Base-by-base conservation (phyloP, 2,797 vertebrate genomes). In the Hemibagrus guttatus region DNA sequence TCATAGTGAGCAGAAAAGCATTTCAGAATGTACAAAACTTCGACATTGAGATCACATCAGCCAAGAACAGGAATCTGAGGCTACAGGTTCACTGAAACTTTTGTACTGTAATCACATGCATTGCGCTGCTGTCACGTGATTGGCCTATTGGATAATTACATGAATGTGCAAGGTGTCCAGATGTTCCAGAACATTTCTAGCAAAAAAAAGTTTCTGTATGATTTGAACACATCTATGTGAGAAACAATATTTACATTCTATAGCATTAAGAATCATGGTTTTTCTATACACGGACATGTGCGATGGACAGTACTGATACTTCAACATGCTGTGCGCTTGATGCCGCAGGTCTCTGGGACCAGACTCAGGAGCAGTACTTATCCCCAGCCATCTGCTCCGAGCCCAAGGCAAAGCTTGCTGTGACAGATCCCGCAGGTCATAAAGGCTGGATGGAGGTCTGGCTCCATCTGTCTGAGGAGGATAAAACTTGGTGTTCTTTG, bases 351-450 rank as follows among this genome's bases (percentile, higher is more conserved):
- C 58, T 84, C 54, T 63, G 69, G 78, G 78, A 87, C 68, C 87
- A 75, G 78, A 72, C 58, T 64, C 59, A 31, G 72, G 69, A 66
- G 84, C 31, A 59, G 84, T 75, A 59, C 80, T 88, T 82, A 85
- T 88, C 87, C 56, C 54, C 49, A 49, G 75, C 87, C 87, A 88
- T 88, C 87, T 88, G 87, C 84, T 88, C 79, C 17, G 2, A 59
- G 84, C 87, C 59, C 28, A 52, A 80, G 79, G 87, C 69, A 58
- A 59, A 42, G 49, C 78, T 81, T 42, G 56, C 64, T 84, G 63
- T 87, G 82, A 84, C 82, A 84, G 83, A 87, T 69, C 87, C 87
- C 46, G 39, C 23, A 69, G 87, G 87, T 85, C 83, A 72, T 58
- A 56, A 75, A 85, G 76, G 39, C 80, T 82, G 49, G 79, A 82